Evolutionary conservation across 2,888 invertebrate species (phyloP).

Genomic region (Lobophora halterata): DNA sequence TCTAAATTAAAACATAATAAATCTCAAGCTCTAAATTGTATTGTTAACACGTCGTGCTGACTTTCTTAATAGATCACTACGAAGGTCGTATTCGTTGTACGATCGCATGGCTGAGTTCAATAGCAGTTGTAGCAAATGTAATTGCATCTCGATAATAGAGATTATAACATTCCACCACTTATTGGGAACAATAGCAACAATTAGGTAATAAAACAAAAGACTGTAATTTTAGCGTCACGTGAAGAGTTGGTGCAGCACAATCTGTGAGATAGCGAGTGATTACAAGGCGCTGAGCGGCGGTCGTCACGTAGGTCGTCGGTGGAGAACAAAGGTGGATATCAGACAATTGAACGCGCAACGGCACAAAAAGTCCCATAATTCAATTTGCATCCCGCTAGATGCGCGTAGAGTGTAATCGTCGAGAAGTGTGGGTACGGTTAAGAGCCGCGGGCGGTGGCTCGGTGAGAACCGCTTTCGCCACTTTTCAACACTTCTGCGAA

Average conservation of each 20-base stretch:
- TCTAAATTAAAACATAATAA: too few species aligned
- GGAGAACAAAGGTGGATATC: conserved; percentile 70
- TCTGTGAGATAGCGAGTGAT: conserved; percentile 60
- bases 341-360: conserved; percentile 66
- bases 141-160: conserved; percentile 47
- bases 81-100: conserved; percentile 26
- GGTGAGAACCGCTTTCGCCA: conserved; percentile 75
- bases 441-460: conserved; percentile 58
- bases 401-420: conserved; percentile 67
- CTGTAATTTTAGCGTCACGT: conserved; percentile 71
- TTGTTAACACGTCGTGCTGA: conserved; percentile 20
- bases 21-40: too few species aligned
- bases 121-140: conserved; percentile 38
- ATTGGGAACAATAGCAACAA: conserved; percentile 71
- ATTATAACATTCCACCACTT: conserved; percentile 49
- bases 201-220: conserved; percentile 76
- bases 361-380: conserved; percentile 79
- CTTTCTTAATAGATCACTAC: conserved; percentile 18
- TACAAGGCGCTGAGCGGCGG: conserved; percentile 67
- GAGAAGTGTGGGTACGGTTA: conserved; percentile 64
- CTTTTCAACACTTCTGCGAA: conserved; percentile 77
- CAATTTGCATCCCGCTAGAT: conserved; percentile 80
- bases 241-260: conserved; percentile 66
- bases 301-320: conserved; percentile 72
- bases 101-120: conserved; percentile 28